Evolutionary conservation across 1,140 invertebrate species (phyloP).

Genomic region (Bombus difficillimus): DNA sequence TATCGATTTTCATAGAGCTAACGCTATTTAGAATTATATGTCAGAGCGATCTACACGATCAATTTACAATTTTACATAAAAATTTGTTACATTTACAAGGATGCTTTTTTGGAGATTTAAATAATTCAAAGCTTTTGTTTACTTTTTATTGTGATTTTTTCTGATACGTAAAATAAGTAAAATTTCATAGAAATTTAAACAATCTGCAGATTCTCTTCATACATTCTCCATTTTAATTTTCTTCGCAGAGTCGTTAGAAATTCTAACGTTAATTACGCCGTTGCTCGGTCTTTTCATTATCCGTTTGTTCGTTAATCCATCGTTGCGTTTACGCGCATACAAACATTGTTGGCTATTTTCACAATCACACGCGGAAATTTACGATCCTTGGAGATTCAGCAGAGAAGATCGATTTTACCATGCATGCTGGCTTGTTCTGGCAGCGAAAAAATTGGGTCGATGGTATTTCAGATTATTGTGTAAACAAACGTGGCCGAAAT

Average conservation of each 20-base stretch:
- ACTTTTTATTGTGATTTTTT: not conserved
- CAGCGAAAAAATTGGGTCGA: not conserved
- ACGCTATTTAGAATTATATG: not conserved
- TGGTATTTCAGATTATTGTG: constrained; percentile 11
- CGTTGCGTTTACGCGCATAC: not conserved
- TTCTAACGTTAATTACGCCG: not conserved
- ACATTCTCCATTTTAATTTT: not conserved
- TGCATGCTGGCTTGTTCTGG: not conserved
- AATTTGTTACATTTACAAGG: not conserved
- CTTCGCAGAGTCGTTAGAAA: not conserved
- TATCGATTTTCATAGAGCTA: not conserved
- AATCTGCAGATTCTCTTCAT: not conserved
- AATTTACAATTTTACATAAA: not conserved
- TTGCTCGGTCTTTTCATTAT: not conserved
- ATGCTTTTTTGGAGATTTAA: not conserved
- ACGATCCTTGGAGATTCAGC: constrained; percentile 4
- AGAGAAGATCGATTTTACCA: not conserved
- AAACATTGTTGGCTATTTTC: constrained; percentile 12
- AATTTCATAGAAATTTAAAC: not conserved
- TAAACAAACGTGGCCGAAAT: constrained; percentile 32
- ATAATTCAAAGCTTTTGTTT: not conserved
- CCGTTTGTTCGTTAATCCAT: constrained; percentile 23
- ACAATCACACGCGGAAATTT: constrained; percentile 25
- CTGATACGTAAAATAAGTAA: too few species aligned
- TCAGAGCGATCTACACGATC: not conserved